A percentile compares a stretch with the other conserved stretches of the same genome.
Conservation (phyloP, 92 coral and sea anemone species). For the Palythoa caribaeorum region DNA sequence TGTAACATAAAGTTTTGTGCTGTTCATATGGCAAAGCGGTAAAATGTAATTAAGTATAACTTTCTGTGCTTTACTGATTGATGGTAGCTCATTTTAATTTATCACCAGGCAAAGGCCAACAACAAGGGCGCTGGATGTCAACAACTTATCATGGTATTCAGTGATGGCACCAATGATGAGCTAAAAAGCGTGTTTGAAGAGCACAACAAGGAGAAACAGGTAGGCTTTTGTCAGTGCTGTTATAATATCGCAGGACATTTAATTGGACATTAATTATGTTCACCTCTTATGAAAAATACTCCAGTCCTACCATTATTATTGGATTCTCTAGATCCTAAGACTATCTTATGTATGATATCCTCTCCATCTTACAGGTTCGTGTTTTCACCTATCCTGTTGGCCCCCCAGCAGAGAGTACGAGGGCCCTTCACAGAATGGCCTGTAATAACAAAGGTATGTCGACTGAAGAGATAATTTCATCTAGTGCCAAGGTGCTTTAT, state of each 20-base stretch:
- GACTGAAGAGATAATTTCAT: not conserved
- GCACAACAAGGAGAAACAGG: conserved; percentile 76
- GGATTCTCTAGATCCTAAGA: not conserved
- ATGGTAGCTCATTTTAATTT: not conserved
- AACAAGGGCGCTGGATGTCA: conserved; percentile 81
- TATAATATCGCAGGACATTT: not conserved
- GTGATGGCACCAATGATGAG: conserved; percentile 92
- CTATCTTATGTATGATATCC: not conserved
- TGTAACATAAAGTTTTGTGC: too few species aligned
- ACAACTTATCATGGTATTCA: conserved; percentile 90
- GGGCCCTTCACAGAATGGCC: conserved; percentile 86
- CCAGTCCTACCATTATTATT: too few species aligned
- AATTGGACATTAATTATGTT: too few species aligned
- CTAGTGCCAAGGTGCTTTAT: not conserved
- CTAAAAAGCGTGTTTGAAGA: conserved; percentile 69
- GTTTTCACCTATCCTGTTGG: conserved; percentile 96
- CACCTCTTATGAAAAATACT: too few species aligned
- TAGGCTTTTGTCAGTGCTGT: conserved; percentile 6
- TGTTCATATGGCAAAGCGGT: not conserved
- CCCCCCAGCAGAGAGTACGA: conserved; percentile 90
- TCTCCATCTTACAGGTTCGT: conserved; percentile 71
- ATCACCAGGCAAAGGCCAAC: conserved; percentile 1
- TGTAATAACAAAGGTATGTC: conserved; percentile 87
- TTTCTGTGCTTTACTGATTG: not conserved
- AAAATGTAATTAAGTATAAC: too few species aligned